Evolutionary conservation across 1,140 invertebrate species (phyloP).

Genomic region (Drosophila bifasciata): DNA sequence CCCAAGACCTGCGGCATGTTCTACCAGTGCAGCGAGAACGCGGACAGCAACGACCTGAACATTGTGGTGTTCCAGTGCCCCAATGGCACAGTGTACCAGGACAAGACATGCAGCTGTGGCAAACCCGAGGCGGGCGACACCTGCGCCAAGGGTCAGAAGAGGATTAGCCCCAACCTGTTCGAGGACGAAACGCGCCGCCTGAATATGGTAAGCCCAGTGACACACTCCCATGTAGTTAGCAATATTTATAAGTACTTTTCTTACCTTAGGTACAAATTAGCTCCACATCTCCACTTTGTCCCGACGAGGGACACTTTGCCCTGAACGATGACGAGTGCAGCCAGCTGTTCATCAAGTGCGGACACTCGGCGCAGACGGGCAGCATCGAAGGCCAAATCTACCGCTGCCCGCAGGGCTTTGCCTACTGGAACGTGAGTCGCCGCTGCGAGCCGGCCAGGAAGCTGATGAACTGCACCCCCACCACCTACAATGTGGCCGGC

Average conservation of each 20-base stretch:
- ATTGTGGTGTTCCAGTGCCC: slow-evolving; percentile 90
- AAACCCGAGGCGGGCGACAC: slow-evolving; percentile 59
- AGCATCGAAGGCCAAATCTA: slow-evolving; percentile 89
- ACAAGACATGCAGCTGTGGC: slow-evolving; percentile 89
- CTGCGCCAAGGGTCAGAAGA: slow-evolving; percentile 75
- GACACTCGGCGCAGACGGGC: slow-evolving; percentile 83
- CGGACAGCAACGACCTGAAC: slow-evolving; percentile 88
- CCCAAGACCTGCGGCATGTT: slow-evolving; percentile 93
- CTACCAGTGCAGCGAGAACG: slow-evolving; percentile 90
- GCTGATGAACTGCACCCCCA: slow-evolving; percentile 58
- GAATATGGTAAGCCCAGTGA: slow-evolving; percentile 80
- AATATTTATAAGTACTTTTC: not conserved
- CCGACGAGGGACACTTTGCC: slow-evolving; percentile 88
- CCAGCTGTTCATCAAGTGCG: slow-evolving; percentile 90
- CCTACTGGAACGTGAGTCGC: slow-evolving; percentile 91
- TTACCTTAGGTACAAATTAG: slow-evolving; percentile 68
- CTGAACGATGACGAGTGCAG: slow-evolving; percentile 88
- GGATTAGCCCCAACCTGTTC: slow-evolving; percentile 59
- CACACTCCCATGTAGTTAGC: too few relatives aligned
- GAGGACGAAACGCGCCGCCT: slow-evolving; percentile 86
- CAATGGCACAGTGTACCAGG: slow-evolving; percentile 90
- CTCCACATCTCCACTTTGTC: slow-evolving; percentile 86
- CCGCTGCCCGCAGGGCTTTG: slow-evolving; percentile 90
- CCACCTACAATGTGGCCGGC: slow-evolving; percentile 61
- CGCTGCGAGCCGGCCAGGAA: slow-evolving; percentile 87